phyloP scores from a whole-genome alignment of 2,888 invertebrate genomes.

The Machimus atricapillus region DNA sequence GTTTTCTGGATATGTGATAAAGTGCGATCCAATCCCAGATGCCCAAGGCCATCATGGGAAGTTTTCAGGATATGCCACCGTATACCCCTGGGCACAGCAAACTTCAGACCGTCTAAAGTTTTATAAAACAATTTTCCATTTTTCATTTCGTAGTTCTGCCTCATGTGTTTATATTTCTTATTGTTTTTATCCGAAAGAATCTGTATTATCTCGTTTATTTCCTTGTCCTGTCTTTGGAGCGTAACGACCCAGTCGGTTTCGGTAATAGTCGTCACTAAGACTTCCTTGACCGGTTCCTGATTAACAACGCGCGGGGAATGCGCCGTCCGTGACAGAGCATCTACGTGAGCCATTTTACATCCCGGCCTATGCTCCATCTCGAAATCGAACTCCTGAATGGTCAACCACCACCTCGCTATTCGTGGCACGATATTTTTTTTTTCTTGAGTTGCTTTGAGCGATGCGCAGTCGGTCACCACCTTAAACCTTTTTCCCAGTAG shows the following conservation, averaged over 20 bases:
- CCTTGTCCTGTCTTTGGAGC: background rate
- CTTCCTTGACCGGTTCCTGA: background rate
- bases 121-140: no score
- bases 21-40: no score
- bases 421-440: background rate
- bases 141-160: no score
- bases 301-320: background rate
- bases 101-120: no score
- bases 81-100: no score
- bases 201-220: background rate
- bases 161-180: background rate
- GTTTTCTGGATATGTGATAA: no score
- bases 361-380: background rate
- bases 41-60: no score
- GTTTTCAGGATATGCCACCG: no score
- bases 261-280: background rate
- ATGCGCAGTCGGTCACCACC: background rate
- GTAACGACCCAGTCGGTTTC: background rate
- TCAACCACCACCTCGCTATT: no score
- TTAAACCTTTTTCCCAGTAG: background rate
- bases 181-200: background rate
- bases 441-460: background rate
- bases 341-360: background rate
- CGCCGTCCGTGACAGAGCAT: background rate
- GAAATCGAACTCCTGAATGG: no score